Percentiles rank a stretch among this genome's conserved stretches.
phyloP scores from a whole-genome alignment of 64 coral and sea anemone species.

The Orbicella faveolata region DNA sequence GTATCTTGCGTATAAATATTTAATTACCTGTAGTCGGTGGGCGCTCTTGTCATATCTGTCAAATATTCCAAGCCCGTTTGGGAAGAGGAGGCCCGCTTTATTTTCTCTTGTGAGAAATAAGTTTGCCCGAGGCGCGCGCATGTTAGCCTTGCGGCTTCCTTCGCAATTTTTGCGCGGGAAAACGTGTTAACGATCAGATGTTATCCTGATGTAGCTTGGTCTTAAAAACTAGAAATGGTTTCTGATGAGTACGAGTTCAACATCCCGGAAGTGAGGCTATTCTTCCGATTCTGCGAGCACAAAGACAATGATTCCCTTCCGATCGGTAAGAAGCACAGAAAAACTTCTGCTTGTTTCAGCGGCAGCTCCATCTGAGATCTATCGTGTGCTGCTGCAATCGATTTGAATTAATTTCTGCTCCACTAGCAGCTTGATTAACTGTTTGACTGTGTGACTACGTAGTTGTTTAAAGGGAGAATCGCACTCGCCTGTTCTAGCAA shows the following conservation, averaged over 20 bases:
- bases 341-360: neutral
- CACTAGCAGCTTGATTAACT: neutral
- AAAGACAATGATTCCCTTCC: slow-evolving; percentile 34
- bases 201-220: neutral
- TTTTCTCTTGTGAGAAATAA: neutral
- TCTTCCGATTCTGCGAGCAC: slow-evolving; percentile 50
- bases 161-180: neutral
- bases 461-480: neutral
- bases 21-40: slow-evolving; percentile 26
- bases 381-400: neutral
- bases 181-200: neutral
- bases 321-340: slow-evolving; percentile 12
- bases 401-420: neutral
- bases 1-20: slow-evolving; percentile 15
- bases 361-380: neutral
- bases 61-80: slow-evolving; percentile 3
- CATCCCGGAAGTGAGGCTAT: slow-evolving; percentile 68
- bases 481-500: neutral
- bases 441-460: neutral
- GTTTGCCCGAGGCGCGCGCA: neutral
- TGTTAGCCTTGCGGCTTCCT: neutral
- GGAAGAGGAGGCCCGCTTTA: neutral
- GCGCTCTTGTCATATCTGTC: slow-evolving; percentile 22
- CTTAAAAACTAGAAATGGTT: slow-evolving; percentile 17
- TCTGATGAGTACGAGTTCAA: slow-evolving; percentile 27